These are phyloP conservation scores for Campoplex capitator DNA, from an alignment of 2,888 invertebrate species.

Conservation along the genomic window DNA sequence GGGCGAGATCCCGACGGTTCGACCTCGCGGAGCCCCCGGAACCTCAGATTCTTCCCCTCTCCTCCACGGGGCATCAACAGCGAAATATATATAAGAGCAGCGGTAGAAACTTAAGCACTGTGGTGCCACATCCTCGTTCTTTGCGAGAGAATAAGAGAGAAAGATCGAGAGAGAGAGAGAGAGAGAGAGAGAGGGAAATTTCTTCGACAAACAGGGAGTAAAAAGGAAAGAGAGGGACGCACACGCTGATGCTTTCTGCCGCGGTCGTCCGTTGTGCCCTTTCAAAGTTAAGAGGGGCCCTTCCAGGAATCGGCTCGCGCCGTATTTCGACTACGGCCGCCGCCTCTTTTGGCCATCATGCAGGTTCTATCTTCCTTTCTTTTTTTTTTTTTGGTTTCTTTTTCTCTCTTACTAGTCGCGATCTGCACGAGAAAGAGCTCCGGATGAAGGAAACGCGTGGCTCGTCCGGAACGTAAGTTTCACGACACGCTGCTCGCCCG, in stretches of 20 bases:
- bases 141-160: slow-evolving; percentile 8
- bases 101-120: slow-evolving; percentile 56
- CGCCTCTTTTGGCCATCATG: slow-evolving; percentile 51
- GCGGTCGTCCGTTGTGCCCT: slow-evolving; percentile 65
- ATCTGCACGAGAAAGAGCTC: slow-evolving; percentile 39
- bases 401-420: slow-evolving; percentile 33
- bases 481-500: slow-evolving; percentile 59
- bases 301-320: slow-evolving; percentile 81
- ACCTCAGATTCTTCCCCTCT: slow-evolving; percentile 40
- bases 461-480: slow-evolving; percentile 35
- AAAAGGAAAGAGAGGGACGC: slow-evolving; percentile 56
- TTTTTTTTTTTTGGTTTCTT: slow-evolving; percentile 13
- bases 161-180: not conserved
- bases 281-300: slow-evolving; percentile 74
- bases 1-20: slow-evolving; percentile 24
- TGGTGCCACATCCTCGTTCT: slow-evolving; percentile 55
- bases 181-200: slow-evolving; percentile 17
- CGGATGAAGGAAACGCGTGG: slow-evolving; percentile 64
- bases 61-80: slow-evolving; percentile 56
- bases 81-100: slow-evolving; percentile 50
- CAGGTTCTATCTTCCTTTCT: slow-evolving; percentile 26
- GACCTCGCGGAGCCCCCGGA: slow-evolving; percentile 52
- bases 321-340: slow-evolving; percentile 76
- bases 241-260: slow-evolving; percentile 51
- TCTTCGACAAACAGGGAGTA: slow-evolving; percentile 42